These are phyloP conservation scores for Tuta absoluta DNA, from an alignment of 2,888 invertebrate genomes.

Conservation along the genomic window DNA sequence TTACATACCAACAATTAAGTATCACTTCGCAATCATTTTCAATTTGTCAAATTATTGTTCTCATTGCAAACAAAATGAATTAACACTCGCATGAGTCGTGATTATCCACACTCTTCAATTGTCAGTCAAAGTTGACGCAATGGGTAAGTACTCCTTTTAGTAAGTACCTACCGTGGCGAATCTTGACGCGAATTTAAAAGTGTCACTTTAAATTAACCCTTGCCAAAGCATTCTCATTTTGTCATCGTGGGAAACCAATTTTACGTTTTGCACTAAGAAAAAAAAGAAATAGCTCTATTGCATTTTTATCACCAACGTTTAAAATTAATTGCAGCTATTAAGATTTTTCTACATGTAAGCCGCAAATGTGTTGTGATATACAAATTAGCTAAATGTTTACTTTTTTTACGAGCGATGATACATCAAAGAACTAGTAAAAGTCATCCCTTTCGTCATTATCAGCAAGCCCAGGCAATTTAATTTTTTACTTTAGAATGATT, in stretches of 20 bases:
- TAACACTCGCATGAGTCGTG: constrained; percentile 68
- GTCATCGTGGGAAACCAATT: constrained; percentile 58
- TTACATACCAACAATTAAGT: too few relatives aligned
- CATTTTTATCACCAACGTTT: constrained; percentile 32
- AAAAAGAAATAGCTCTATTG: not conserved
- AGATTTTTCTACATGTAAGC: constrained; percentile 36
- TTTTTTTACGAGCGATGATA: constrained; percentile 68
- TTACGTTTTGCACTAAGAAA: constrained; percentile 31
- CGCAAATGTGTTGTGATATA: constrained; percentile 61
- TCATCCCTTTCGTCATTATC: constrained; percentile 62
- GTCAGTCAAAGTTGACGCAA: constrained; percentile 73
- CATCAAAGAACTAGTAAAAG: constrained; percentile 70
- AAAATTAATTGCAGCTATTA: constrained; percentile 31
- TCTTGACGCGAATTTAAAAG: constrained; percentile 71
- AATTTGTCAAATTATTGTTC: constrained; percentile 3
- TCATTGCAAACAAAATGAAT: constrained; percentile 46
- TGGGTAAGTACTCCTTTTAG: constrained; percentile 51
- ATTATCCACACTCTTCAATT: constrained; percentile 71
- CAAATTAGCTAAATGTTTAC: constrained; percentile 43
- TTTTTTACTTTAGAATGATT: constrained; percentile 56
- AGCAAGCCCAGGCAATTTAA: constrained; percentile 43
- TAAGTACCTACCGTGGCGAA: constrained; percentile 67
- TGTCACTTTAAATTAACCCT: constrained; percentile 71
- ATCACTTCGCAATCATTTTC: constrained; percentile 4
- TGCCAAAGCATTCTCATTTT: constrained; percentile 47